Evolutionary conservation across 2,113 vertebrate species (phyloP), one percentile per base, ranked within the genome.

Genomic region (Cinclus mexicanus): DNA sequence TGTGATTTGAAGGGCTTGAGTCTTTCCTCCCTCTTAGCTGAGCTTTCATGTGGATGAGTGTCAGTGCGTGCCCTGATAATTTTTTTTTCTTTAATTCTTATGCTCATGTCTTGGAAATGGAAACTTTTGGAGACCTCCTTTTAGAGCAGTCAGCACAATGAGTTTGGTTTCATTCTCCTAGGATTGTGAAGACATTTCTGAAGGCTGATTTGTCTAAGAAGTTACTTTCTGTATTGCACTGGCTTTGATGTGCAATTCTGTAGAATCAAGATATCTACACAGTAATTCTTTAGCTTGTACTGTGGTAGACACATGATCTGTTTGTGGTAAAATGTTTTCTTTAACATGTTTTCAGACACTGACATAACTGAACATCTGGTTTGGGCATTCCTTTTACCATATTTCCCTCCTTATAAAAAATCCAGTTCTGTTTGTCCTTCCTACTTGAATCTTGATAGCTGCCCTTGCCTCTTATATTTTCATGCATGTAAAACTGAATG

Each of bases 371-470:
- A 56, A 25, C 8, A n/a, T 69, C 10, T 88, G 46, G 22, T 69
- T 65, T 93, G 59, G 11, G 24, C 24, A 14, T 83, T 78, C 42
- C 22, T 82, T 31, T 42, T 33, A 17, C 18, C 13, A 9, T 35
- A 9, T 17, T 8, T 0, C 0, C 10, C 42, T 42, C 14, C 25
- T 31, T 50, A 9, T 3, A 1, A 1, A 75, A 71, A 47, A 14
- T 13, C 5, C 1, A 26, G 3, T 60, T 74, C 29, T 71, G 4
- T 10, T 75, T 92, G 68, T 41, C 23, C 7, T 56, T 86, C 28
- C 15, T 61, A 16, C 42, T 35, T 72, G 22, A 65, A 65, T 21
- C 10, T 60, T 7, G 0, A 35, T 31, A 26, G 53, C 19, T 49
- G 16, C 42, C 26, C 22, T 57, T 65, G 28, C 15, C 31, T 86